These are phyloP conservation scores for Stigmatopora argus DNA, from an alignment of 2,113 vertebrate species.

Conservation along the genomic window DNA sequence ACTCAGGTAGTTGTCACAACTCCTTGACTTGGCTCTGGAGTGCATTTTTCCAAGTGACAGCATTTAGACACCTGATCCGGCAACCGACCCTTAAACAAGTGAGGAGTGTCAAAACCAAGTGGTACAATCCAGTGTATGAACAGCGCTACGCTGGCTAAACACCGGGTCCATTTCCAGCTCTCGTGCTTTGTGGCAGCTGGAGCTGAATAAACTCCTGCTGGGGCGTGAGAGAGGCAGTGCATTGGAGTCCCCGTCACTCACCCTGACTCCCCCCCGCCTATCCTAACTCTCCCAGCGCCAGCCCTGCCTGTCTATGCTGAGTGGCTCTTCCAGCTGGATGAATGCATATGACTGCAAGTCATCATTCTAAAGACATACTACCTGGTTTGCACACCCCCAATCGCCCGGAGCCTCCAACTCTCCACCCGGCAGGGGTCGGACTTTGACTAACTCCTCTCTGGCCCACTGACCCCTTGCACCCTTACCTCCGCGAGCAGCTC, in stretches of 20 bases:
- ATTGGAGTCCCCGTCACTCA: slow-evolving; percentile 50
- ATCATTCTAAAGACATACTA: slow-evolving; percentile 52
- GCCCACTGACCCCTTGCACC: slow-evolving; percentile 52
- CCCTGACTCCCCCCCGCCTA: slow-evolving; percentile 16
- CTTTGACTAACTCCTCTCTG: slow-evolving; percentile 44
- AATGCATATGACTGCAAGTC: slow-evolving; percentile 69
- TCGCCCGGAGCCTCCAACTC: slow-evolving; percentile 1
- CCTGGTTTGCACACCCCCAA: slow-evolving; percentile 43
- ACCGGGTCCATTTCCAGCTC: slow-evolving; percentile 25
- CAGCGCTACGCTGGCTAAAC: slow-evolving; percentile 39
- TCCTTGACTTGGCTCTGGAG: slow-evolving; percentile 67
- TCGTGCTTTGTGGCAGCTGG: slow-evolving; percentile 49
- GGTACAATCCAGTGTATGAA: slow-evolving; percentile 16
- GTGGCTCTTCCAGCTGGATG: slow-evolving; percentile 64
- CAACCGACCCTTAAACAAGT: slow-evolving; percentile 10
- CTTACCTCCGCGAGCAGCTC: slow-evolving; percentile 48
- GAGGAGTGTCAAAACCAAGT: slow-evolving; percentile 18
- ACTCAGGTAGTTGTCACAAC: slow-evolving; percentile 67
- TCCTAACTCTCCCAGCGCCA: slow-evolving; percentile 46
- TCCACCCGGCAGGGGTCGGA: slow-evolving; percentile 54
- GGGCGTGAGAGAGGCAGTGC: slow-evolving; percentile 67
- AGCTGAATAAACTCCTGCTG: slow-evolving; percentile 58
- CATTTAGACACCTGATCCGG: slow-evolving; percentile 42
- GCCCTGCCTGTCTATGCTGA: slow-evolving; percentile 45
- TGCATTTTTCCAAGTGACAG: slow-evolving; percentile 66